Base-by-base conservation (phyloP, 1,140 invertebrate species). In the Lordiphosa mommai region DNA sequence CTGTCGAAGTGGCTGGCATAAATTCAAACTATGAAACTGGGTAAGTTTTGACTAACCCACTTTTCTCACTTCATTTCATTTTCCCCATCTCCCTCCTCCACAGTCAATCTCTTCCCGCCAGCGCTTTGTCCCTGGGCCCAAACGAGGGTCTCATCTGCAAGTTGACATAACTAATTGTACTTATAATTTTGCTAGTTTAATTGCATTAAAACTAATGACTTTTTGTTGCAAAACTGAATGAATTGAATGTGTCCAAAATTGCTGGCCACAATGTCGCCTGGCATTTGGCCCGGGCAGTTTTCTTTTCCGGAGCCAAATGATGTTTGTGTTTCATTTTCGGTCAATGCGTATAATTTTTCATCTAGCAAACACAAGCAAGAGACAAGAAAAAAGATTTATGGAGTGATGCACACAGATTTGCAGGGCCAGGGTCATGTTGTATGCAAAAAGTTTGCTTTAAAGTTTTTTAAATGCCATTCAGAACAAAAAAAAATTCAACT, bases 1-100 rank as follows among this genome's bases (percentile, higher is more conserved):
- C 90, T 30, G 88, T 92, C 0, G 60, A 89, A 20, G 47, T 91
- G 9, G 79, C 88, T 1, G 91, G 85, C 20, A 59, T 90, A 2
- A 67, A 82, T 10, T 92, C 91, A 1, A 23, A 59, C 0, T 88
- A 90, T 48, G 47, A 66, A 33, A 20, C 55, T 16, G 90, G 89
- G 91, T 92, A 88, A 90, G 88, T 69, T 7, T 14, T 33, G 6
- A 10, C 8, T 2, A n/a, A 57, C 13, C 1, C 27, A 47, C 13
- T 17, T 10, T 2, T 0, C n/a, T 16, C 7, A 9, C 16, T 9
- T 34, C 13, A 9, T 7, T 12, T 37, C n/a, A 10, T n/a, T 32
- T 10, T 14, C 1, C 6, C 8, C 20, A 17, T 5, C 13, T 5
- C 7, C 4, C 13, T 6, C 20, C 13, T 17, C 36, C 48, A 58